Evolutionary conservation across 2,113 vertebrate genomes (phyloP).

Genomic region (Glaucomys volans): DNA sequence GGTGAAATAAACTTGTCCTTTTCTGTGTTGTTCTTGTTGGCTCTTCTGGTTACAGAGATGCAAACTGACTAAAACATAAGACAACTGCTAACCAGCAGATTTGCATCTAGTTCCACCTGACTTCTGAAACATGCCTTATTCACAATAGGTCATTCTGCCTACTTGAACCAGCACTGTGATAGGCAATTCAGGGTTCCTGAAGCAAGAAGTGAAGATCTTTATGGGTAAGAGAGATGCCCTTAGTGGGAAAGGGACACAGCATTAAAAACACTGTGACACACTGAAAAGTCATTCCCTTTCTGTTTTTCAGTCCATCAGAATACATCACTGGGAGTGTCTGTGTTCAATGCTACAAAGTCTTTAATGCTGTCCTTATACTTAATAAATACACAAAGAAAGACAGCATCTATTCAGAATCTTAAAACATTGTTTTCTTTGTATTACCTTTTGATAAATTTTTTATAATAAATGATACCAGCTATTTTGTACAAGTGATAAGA

Average conservation of each 20-base stretch:
- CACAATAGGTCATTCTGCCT: not conserved
- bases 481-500: not conserved
- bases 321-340: not conserved
- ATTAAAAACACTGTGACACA: not conserved
- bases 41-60: too few species aligned
- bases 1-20: too few species aligned
- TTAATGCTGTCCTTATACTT: not conserved
- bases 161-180: not conserved
- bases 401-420: not conserved
- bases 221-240: not conserved
- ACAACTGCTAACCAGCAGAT: not conserved
- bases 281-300: not conserved
- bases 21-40: too few species aligned
- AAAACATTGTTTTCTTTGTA: fast-evolving
- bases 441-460: not conserved
- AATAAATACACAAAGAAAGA: not conserved
- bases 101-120: not conserved
- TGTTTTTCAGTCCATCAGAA: not conserved
- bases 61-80: too few species aligned
- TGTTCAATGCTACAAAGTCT: not conserved
- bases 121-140: not conserved
- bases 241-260: not conserved
- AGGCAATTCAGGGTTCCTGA: not conserved
- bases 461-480: not conserved
- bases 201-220: not conserved